These are phyloP conservation scores for Epinotia nisella DNA, from an alignment of 2,888 invertebrate species.

Conservation along the genomic window DNA sequence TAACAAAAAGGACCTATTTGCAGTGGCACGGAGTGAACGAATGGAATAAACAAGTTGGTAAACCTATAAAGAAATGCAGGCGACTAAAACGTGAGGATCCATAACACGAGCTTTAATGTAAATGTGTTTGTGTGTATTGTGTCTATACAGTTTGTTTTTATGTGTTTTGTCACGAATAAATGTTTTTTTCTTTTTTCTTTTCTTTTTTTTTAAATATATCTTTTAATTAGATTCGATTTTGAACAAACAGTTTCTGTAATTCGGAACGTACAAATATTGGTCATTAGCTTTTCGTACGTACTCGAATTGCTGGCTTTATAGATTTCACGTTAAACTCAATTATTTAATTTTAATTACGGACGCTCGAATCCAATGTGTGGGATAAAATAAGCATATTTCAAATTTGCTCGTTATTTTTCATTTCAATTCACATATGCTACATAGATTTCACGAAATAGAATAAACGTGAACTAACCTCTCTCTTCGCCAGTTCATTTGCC, in stretches of 20 bases:
- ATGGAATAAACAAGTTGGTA: slow-evolving; percentile 2
- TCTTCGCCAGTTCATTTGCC: slow-evolving; percentile 4
- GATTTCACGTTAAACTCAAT: not conserved
- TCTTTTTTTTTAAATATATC: too few species aligned
- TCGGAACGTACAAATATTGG: slow-evolving; percentile 16
- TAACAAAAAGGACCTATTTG: not conserved
- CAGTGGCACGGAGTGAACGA: not conserved
- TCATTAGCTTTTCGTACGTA: not conserved
- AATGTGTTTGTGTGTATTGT: too few species aligned
- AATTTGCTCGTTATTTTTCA: not conserved
- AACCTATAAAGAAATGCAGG: not conserved
- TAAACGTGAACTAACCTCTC: slow-evolving; percentile 7
- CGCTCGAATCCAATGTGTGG: not conserved
- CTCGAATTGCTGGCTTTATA: slow-evolving; percentile 7
- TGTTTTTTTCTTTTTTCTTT: too few species aligned
- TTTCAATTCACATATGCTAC: not conserved
- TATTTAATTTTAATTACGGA: not conserved
- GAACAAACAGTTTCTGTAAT: slow-evolving; percentile 5
- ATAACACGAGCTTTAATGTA: slow-evolving; percentile 12
- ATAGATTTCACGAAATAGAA: not conserved
- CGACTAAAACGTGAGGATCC: slow-evolving; percentile 21
- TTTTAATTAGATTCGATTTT: slow-evolving; percentile 17
- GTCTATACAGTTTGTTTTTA: too few species aligned
- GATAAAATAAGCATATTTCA: not conserved
- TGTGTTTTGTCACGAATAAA: too few species aligned